Percentiles rank a stretch among this genome's conserved stretches.
phyloP scores from a whole-genome alignment of 1,140 invertebrate species.

The Drosophila oshimai region DNA sequence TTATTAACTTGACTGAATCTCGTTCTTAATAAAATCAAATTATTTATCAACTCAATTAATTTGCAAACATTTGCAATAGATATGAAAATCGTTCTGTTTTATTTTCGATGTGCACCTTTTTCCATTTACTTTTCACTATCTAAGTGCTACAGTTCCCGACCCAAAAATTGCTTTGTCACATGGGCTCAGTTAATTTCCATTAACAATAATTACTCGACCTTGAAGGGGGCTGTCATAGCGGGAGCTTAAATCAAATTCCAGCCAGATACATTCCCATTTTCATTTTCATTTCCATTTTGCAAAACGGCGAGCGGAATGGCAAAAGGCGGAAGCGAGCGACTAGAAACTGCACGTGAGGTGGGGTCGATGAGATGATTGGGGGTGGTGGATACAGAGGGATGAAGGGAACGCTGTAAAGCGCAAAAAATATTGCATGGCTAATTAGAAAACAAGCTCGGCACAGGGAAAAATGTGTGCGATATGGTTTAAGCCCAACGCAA shows the following conservation, averaged over 20 bases:
- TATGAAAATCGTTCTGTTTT: neutral
- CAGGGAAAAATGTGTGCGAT: conserved; percentile 25
- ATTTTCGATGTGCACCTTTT: neutral
- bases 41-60: too few species aligned
- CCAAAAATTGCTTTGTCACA: conserved; percentile 19
- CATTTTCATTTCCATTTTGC: conserved; percentile 37
- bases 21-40: too few species aligned
- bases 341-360: conserved; percentile 26
- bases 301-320: conserved; percentile 25
- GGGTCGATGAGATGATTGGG: neutral
- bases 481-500: conserved; percentile 37
- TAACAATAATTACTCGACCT: conserved; percentile 53
- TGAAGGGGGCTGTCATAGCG: conserved; percentile 46
- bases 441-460: conserved; percentile 33
- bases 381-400: neutral
- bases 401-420: neutral
- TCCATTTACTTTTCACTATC: conserved; percentile 6
- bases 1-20: too few species aligned
- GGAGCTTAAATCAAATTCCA: conserved; percentile 51
- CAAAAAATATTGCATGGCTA: conserved; percentile 40
- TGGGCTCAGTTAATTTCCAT: conserved; percentile 42
- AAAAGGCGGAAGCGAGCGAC: conserved; percentile 42
- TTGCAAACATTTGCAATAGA: neutral
- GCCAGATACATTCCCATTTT: conserved; percentile 43
- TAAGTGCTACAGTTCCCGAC: neutral